A percentile compares a stretch with the other conserved stretches of the same genome.
phyloP scores from a whole-genome alignment of 2,113 vertebrate genomes.

The Ceyx melanurus region DNA sequence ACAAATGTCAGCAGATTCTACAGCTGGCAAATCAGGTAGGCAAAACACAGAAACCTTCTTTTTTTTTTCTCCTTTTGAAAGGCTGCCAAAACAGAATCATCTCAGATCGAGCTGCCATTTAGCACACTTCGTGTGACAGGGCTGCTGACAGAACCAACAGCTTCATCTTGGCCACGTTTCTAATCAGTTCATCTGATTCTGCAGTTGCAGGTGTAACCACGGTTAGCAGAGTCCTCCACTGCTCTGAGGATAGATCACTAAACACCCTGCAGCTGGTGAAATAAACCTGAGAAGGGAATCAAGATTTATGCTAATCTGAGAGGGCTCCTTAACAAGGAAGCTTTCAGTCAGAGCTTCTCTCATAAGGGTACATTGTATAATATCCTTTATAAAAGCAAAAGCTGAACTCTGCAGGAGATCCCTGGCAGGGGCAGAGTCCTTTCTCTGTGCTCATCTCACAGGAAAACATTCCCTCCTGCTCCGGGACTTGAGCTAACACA shows the following conservation, averaged over 20 bases:
- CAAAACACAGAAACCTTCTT: conserved; percentile 59
- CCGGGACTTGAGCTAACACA: not conserved
- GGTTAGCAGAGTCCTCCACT: not conserved
- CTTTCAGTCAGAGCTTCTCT: conserved; percentile 21
- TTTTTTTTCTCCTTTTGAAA: conserved; percentile 5
- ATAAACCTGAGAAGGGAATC: not conserved
- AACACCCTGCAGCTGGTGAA: conserved; percentile 30
- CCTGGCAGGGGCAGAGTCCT: not conserved
- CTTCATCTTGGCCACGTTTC: not conserved
- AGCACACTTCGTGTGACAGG: conserved; percentile 25
- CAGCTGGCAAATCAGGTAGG: conserved; percentile 69
- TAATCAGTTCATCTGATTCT: conserved; percentile 32
- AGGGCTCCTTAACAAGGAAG: not conserved
- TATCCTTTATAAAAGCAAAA: conserved; percentile 12
- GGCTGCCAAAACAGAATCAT: conserved; percentile 66
- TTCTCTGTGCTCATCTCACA: not conserved
- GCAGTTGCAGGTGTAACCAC: not conserved
- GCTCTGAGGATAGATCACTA: conserved; percentile 18
- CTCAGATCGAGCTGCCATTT: conserved; percentile 70
- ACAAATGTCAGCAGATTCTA: conserved; percentile 68
- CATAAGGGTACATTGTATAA: conserved; percentile 10
- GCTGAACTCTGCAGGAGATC: not conserved
- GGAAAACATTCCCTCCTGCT: not conserved
- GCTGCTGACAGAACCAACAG: conserved; percentile 37
- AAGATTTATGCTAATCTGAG: conserved; percentile 43